A percentile compares a stretch with the other conserved stretches of the same genome.
Evolutionary conservation across 2,113 vertebrate species (phyloP).

Genomic region (Zapus hudsonius): DNA sequence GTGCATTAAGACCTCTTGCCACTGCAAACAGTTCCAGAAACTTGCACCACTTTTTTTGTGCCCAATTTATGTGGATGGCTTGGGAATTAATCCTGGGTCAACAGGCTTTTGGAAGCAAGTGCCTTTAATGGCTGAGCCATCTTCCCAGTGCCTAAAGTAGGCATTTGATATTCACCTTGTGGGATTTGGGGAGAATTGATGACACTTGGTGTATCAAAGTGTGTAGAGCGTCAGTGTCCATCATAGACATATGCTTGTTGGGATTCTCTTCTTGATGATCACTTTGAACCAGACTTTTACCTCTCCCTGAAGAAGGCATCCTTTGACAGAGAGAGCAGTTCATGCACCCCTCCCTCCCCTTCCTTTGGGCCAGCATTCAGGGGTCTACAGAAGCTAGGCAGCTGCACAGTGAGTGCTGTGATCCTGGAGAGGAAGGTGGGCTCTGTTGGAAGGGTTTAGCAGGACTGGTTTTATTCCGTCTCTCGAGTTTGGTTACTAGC

Average conservation of each 20-base stretch:
- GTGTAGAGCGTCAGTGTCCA: not conserved
- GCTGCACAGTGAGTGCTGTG: fast-evolving
- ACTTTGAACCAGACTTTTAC: not conserved
- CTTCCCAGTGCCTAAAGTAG: no score
- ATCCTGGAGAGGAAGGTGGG: not conserved
- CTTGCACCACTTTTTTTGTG: no score
- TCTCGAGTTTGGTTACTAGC: not conserved
- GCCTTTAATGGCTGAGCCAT: no score
- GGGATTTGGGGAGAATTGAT: not conserved
- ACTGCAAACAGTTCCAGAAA: no score
- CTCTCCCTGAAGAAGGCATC: no score
- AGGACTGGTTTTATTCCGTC: not conserved
- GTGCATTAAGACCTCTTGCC: no score
- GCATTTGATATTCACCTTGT: not conserved
- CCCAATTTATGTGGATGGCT: no score
- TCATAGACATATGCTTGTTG: not conserved
- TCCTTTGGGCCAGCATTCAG: not conserved
- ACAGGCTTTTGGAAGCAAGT: no score
- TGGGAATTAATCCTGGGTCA: no score
- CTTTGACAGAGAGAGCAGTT: not conserved
- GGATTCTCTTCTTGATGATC: not conserved
- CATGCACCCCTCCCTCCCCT: no score
- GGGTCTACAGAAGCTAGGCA: not conserved
- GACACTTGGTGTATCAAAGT: not conserved
- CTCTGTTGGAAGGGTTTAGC: not conserved